phyloP scores from a whole-genome alignment of 64 coral and sea anemone genomes.

The Astreopora myriophthalma region DNA sequence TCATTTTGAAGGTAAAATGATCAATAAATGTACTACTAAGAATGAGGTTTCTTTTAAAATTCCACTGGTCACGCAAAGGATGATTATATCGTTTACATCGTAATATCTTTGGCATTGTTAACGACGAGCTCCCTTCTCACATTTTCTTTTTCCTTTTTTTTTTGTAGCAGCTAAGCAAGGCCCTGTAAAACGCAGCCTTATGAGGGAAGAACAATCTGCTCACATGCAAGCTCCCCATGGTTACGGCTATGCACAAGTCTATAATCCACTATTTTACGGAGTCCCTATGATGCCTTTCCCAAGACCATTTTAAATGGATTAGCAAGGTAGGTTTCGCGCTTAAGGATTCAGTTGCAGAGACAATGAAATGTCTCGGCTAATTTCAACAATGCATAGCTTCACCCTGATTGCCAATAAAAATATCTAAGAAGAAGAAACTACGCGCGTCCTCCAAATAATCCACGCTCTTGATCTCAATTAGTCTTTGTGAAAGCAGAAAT shows the following conservation, averaged over 20 bases:
- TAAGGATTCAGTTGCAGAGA: background rate
- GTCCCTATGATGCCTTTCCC: slow-evolving; percentile 42
- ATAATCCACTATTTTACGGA: slow-evolving; percentile 2
- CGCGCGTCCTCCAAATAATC: background rate
- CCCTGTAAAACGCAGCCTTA: slow-evolving; percentile 25
- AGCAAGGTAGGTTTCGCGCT: background rate
- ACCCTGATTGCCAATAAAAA: background rate
- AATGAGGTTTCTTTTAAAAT: too few species aligned
- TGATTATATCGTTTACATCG: too few species aligned
- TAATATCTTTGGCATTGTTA: too few species aligned
- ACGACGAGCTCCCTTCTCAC: background rate
- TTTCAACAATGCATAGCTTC: background rate
- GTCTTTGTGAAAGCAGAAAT: background rate
- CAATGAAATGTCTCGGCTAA: too few species aligned
- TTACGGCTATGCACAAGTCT: slow-evolving; percentile 40
- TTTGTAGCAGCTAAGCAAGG: background rate
- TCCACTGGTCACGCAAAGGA: too few species aligned
- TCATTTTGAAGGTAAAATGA: too few species aligned
- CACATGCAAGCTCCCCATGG: background rate
- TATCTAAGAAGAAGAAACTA: background rate
- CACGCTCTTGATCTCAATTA: background rate
- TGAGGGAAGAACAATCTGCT: slow-evolving; percentile 4
- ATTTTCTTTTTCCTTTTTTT: background rate
- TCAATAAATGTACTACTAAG: too few species aligned
- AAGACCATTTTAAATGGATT: slow-evolving; percentile 30